Conservation (phyloP, 2,888 invertebrate species). For the Eupithecia vulgata region DNA sequence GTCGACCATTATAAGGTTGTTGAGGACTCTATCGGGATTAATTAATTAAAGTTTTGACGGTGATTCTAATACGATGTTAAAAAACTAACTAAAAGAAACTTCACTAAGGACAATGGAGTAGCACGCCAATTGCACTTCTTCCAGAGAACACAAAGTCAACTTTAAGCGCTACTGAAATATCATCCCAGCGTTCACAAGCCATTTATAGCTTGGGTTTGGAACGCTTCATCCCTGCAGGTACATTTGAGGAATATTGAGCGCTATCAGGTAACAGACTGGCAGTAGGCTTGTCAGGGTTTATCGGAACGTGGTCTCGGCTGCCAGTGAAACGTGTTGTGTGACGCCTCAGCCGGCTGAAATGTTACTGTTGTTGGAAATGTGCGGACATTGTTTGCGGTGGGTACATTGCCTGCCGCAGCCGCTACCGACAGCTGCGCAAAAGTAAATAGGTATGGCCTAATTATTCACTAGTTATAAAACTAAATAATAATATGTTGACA, state of each 20-base stretch:
- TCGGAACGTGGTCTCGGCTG: constrained; percentile 26
- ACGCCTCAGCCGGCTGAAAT: constrained; percentile 36
- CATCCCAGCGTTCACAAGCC: neutral
- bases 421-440: constrained; percentile 18
- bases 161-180: neutral
- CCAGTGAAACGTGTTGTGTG: constrained; percentile 38
- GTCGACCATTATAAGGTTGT: no score
- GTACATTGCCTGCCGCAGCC: constrained; percentile 7
- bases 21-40: neutral
- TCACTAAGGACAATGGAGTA: neutral
- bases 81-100: neutral
- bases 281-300: constrained; percentile 28
- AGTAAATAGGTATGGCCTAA: constrained; percentile 8
- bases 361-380: constrained; percentile 15
- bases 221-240: constrained; percentile 1
- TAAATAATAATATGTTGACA: neutral
- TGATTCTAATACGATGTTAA: neutral
- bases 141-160: neutral
- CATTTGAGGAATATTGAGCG: constrained; percentile 16
- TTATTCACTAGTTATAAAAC: neutral
- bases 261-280: constrained; percentile 13
- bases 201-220: neutral
- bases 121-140: neutral
- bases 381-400: constrained; percentile 23
- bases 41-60: neutral